These are phyloP conservation scores for Bubalus kerabau DNA, from an alignment of 2,113 vertebrate species.

Conservation along the genomic window DNA sequence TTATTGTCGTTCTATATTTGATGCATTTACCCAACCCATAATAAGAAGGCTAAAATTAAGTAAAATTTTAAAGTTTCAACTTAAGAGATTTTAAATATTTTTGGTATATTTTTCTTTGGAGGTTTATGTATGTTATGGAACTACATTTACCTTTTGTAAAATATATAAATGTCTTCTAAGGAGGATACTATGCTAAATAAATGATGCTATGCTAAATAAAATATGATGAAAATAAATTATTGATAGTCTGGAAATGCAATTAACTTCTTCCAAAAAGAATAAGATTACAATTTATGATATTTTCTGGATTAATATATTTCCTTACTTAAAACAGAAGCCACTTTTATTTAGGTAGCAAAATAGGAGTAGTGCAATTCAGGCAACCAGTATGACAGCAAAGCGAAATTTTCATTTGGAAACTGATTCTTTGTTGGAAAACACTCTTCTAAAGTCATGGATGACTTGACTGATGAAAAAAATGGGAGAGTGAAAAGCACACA, in stretches of 20 bases:
- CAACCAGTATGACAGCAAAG: not conserved
- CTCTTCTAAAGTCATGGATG: not conserved
- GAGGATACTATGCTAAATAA: not conserved
- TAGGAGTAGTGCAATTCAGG: not conserved
- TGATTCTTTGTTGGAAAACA: not conserved
- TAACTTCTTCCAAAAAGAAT: not conserved
- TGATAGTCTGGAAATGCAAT: not conserved
- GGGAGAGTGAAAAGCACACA: not conserved
- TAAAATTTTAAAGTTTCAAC: not conserved
- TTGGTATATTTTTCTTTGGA: not conserved
- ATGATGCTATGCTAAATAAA: not conserved
- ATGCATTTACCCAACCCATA: not conserved
- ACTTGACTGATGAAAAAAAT: not conserved
- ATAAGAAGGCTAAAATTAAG: not conserved
- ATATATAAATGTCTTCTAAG: not conserved
- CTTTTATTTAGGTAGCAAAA: not conserved
- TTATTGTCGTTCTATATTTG: not conserved
- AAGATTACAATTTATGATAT: not conserved
- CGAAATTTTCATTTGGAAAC: not conserved
- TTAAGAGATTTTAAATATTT: not conserved
- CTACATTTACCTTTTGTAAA: not conserved
- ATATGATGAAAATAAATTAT: not conserved
- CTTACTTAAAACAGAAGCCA: not conserved
- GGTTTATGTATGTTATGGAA: not conserved
- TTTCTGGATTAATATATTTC: slow-evolving; percentile 1